phyloP scores from a whole-genome alignment of 2,888 invertebrate genomes.

The Agriotes lineatus region DNA sequence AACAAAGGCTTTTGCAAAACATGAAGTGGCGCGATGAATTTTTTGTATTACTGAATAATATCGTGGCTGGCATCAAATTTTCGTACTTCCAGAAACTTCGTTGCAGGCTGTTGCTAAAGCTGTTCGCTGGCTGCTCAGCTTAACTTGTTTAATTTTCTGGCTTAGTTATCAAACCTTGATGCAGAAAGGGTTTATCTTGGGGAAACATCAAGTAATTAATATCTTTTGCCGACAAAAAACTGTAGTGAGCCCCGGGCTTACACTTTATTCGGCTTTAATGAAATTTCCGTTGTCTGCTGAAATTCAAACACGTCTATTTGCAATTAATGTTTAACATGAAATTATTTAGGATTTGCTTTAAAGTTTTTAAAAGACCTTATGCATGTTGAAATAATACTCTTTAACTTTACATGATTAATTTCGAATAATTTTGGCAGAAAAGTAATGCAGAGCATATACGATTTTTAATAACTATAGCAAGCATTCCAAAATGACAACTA shows the following conservation, averaged over 20 bases:
- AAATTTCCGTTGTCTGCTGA: not conserved
- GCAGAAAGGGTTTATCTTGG: constrained; percentile 18
- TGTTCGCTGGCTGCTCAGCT: not conserved
- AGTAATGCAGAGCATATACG: no score
- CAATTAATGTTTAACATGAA: not conserved
- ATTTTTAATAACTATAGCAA: no score
- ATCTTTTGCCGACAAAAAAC: not conserved
- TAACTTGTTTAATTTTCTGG: constrained; percentile 18
- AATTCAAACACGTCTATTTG: not conserved
- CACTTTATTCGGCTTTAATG: constrained; percentile 5
- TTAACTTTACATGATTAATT: no score
- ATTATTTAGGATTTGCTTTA: not conserved
- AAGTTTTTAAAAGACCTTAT: no score
- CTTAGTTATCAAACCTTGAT: constrained; percentile 10
- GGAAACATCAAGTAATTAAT: constrained; percentile 24
- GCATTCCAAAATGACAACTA: no score
- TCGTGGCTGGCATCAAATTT: no score
- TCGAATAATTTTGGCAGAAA: no score
- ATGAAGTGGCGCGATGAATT: not conserved
- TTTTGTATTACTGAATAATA: not conserved
- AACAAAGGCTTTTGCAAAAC: not conserved
- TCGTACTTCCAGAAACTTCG: no score
- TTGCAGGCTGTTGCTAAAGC: not conserved
- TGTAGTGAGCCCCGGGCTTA: not conserved
- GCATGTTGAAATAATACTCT: no score